Percentiles rank a stretch among this genome's conserved stretches.
Evolutionary conservation across 2,797 vertebrate species (phyloP).

Genomic region (Oryzias sinensis): DNA sequence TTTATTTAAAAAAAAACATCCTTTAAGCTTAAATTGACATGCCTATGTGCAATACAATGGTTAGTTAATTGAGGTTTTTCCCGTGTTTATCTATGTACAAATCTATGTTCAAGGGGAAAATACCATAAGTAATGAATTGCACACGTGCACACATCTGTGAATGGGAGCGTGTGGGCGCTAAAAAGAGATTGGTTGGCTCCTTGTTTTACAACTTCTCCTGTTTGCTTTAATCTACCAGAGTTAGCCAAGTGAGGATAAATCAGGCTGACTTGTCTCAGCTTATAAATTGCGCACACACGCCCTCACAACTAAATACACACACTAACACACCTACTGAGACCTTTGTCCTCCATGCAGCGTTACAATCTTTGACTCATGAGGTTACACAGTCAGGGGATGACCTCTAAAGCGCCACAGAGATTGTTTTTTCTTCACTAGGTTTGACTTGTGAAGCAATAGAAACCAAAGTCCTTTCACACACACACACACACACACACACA

Average conservation of each 20-base stretch:
- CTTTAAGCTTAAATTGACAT: no score
- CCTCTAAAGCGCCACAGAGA: conserved; percentile 8
- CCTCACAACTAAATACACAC: conserved; percentile 10
- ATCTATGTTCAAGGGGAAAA: neutral
- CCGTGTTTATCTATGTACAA: no score
- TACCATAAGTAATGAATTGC: conserved; percentile 19
- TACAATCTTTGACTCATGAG: conserved; percentile 54
- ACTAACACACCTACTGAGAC: conserved; percentile 60
- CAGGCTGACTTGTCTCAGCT: conserved; percentile 43
- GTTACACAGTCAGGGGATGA: neutral
- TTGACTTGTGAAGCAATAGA: neutral
- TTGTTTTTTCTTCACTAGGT: neutral
- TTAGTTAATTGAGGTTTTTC: no score
- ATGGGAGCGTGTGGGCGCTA: conserved; percentile 16
- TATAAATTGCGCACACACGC: conserved; percentile 50
- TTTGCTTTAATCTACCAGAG: conserved; percentile 65
- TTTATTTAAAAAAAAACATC: no score
- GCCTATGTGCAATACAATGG: no score
- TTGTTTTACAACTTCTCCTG: conserved; percentile 43
- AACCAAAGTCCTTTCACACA: neutral
- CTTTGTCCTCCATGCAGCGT: conserved; percentile 66
- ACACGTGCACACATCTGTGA: conserved; percentile 19
- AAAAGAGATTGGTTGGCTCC: conserved; percentile 48
- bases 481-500: neutral
- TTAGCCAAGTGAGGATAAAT: conserved; percentile 59